Evolutionary conservation across 2,888 invertebrate species (phyloP).

Genomic region (Drosophila borborema): DNA sequence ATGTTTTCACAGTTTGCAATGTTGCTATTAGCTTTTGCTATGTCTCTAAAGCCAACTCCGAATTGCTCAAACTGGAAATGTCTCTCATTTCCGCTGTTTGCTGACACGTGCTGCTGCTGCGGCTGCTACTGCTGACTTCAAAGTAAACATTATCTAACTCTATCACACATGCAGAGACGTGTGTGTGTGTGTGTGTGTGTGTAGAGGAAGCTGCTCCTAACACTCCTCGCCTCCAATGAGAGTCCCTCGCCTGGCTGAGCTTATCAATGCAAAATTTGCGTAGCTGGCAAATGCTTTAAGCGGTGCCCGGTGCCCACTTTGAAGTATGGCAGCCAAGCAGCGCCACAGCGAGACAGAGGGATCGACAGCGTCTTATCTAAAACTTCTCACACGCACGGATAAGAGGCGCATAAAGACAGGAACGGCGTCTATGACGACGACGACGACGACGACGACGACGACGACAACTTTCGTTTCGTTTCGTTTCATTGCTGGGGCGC

Average conservation of each 20-base stretch:
- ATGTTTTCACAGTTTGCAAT: neutral
- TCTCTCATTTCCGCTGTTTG: slow-evolving; percentile 2
- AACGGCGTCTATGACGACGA: slow-evolving; percentile 30
- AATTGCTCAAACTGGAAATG: neutral
- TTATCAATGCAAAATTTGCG: slow-evolving; percentile 75
- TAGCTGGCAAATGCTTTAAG: slow-evolving; percentile 23
- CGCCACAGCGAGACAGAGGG: neutral
- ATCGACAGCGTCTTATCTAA: slow-evolving; percentile 62
- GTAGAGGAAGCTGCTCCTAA: slow-evolving; percentile 53
- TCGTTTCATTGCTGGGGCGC: slow-evolving; percentile 34
- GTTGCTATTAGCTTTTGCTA: no score
- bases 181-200: no score
- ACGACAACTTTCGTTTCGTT: slow-evolving; percentile 35
- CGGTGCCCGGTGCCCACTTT: slow-evolving; percentile 44
- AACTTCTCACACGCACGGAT: slow-evolving; percentile 80
- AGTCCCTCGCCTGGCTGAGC: slow-evolving; percentile 10
- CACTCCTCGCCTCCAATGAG: slow-evolving; percentile 37
- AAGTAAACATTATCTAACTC: slow-evolving; percentile 49
- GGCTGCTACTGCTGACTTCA: slow-evolving; percentile 49
- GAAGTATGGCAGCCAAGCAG: slow-evolving; percentile 61
- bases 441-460: slow-evolving; percentile 22
- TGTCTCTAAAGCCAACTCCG: neutral
- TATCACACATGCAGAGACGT: slow-evolving; percentile 22
- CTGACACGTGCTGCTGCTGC: slow-evolving; percentile 27
- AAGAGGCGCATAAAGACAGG: slow-evolving; percentile 26